Percentiles rank a stretch among this genome's conserved stretches.
Evolutionary conservation across 2,888 invertebrate genomes (phyloP).

Genomic region (Latrodectus elegans): DNA sequence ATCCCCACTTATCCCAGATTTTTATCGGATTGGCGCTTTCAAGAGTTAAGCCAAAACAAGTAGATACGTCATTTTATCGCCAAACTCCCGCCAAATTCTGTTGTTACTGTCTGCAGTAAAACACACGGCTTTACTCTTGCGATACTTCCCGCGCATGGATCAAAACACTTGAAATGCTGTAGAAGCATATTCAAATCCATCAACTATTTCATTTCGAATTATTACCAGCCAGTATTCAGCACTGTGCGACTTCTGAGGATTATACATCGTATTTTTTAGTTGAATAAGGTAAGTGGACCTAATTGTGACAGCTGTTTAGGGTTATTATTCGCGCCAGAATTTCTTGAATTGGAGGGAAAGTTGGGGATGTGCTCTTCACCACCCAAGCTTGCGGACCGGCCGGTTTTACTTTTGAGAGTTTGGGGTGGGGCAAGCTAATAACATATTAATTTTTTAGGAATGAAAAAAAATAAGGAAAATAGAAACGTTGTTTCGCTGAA

Average conservation of each 20-base stretch:
- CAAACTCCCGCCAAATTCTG: slow-evolving; percentile 45
- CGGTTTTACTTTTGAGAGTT: not conserved
- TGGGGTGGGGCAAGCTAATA: not conserved
- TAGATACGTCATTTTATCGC: slow-evolving; percentile 21
- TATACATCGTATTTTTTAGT: slow-evolving; percentile 16
- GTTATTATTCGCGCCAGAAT: not conserved
- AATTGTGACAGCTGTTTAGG: not conserved
- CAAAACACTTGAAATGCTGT: slow-evolving; percentile 1
- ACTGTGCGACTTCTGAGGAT: slow-evolving; percentile 1
- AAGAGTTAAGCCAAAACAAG: not conserved
- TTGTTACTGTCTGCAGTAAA: slow-evolving; percentile 27
- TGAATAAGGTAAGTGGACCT: slow-evolving; percentile 9
- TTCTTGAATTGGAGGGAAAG: not conserved
- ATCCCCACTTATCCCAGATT: not conserved
- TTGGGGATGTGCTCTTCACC: not conserved
- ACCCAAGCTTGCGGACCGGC: not conserved
- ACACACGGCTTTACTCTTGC: slow-evolving; percentile 19
- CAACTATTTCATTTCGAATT: not conserved
- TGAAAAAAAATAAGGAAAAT: too few species aligned
- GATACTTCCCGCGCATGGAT: slow-evolving; percentile 20
- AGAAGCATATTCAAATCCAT: slow-evolving; percentile 6
- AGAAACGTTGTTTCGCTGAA: too few species aligned
- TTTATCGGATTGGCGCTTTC: not conserved
- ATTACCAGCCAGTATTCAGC: not conserved
- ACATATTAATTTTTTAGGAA: too few species aligned